Conservation (phyloP, 2,888 invertebrate genomes). For the Leptothorax acervorum region DNA sequence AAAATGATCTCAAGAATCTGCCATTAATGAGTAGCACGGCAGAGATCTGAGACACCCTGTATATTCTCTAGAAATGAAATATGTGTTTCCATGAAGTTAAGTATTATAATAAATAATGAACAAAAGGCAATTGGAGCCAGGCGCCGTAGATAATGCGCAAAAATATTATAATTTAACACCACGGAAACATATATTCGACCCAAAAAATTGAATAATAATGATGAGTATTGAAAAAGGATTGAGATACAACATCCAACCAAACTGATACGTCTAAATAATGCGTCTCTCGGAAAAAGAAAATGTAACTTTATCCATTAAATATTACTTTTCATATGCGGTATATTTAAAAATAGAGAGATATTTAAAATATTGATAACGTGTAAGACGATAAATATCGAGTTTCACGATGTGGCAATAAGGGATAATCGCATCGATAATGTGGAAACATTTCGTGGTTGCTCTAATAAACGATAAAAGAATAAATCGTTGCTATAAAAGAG, state of each 20-base stretch:
- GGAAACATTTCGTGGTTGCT: background rate
- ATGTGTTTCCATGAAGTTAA: background rate
- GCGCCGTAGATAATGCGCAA: too few relatives aligned
- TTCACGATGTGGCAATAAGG: background rate
- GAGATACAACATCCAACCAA: background rate
- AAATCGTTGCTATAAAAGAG: constrained; percentile 13
- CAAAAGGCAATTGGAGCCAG: too few relatives aligned
- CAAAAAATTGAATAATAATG: background rate
- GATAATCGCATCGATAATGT: constrained; percentile 3
- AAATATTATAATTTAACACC: background rate
- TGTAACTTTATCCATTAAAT: background rate
- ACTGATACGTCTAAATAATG: background rate
- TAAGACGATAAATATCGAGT: background rate
- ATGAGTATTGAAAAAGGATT: background rate
- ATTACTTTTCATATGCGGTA: background rate
- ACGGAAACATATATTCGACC: background rate
- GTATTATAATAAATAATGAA: background rate
- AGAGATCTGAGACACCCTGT: too few relatives aligned
- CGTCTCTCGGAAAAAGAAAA: background rate
- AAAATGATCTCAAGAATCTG: too few relatives aligned
- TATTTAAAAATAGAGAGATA: background rate
- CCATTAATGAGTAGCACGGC: too few relatives aligned
- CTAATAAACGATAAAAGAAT: constrained; percentile 13
- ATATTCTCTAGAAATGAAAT: background rate
- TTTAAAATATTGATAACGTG: background rate